These are phyloP conservation scores for Melanotaenia nigrans DNA, from an alignment of 2,797 vertebrate species.

Conservation along the genomic window DNA sequence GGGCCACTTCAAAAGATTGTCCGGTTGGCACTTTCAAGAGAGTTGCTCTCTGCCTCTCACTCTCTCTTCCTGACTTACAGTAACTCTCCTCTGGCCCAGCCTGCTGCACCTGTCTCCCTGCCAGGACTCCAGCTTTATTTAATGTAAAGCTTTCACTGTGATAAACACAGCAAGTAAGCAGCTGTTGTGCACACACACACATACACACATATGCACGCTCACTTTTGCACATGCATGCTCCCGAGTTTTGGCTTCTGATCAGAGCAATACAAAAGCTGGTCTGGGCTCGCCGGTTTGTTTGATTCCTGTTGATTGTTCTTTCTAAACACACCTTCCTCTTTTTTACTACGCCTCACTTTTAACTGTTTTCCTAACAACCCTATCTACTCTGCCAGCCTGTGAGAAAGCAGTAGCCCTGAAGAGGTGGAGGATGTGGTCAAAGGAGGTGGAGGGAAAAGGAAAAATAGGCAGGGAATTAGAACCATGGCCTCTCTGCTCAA, in stretches of 20 bases:
- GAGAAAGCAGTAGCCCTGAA: slow-evolving; percentile 48
- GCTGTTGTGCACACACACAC: slow-evolving; percentile 34
- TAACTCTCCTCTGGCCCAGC: slow-evolving; percentile 62
- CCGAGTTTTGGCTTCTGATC: slow-evolving; percentile 70
- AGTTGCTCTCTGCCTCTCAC: slow-evolving; percentile 46
- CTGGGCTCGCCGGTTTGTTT: slow-evolving; percentile 51
- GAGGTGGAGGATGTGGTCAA: slow-evolving; percentile 27
- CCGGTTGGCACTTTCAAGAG: slow-evolving; percentile 66
- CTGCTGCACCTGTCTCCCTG: slow-evolving; percentile 69
- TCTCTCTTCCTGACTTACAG: slow-evolving; percentile 62
- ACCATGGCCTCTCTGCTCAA: not conserved
- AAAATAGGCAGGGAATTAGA: slow-evolving; percentile 6
- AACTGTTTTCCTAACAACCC: slow-evolving; percentile 20
- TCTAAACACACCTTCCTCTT: slow-evolving; percentile 33
- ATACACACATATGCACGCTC: slow-evolving; percentile 27
- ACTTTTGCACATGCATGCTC: slow-evolving; percentile 14
- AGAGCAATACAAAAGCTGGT: slow-evolving; percentile 68
- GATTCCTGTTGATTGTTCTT: slow-evolving; percentile 58
- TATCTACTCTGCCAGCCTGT: slow-evolving; percentile 15
- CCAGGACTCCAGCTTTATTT: slow-evolving; percentile 73
- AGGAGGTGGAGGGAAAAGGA: slow-evolving; percentile 13
- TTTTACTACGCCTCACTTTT: slow-evolving; percentile 33
- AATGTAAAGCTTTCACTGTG: slow-evolving; percentile 73
- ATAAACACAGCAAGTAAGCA: slow-evolving; percentile 68
- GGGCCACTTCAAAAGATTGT: slow-evolving; percentile 77